Percentiles rank a stretch among this genome's conserved stretches.
These are phyloP conservation scores for Taurulus bubalis DNA, from an alignment of 2,113 vertebrate species.

Conservation along the genomic window DNA sequence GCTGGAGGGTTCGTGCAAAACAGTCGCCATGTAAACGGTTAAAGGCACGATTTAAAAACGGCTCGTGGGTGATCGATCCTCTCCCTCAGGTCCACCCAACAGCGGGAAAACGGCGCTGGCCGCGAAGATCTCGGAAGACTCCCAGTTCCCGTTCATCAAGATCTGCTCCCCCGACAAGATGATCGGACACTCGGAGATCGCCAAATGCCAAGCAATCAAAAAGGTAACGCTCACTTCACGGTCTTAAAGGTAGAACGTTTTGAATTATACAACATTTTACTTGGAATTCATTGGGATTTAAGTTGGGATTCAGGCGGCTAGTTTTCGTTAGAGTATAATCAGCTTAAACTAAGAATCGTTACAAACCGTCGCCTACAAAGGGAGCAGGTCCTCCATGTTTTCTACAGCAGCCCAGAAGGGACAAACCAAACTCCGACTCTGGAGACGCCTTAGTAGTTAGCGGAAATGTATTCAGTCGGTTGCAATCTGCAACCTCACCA, in stretches of 20 bases:
- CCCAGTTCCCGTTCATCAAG: conserved; percentile 99
- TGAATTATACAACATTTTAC: neutral
- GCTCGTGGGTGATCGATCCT: neutral
- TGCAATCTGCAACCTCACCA: no score
- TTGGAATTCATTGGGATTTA: no score
- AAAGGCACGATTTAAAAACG: neutral
- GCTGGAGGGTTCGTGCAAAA: conserved; percentile 87
- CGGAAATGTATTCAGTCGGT: no score
- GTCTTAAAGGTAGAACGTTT: neutral
- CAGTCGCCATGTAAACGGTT: neutral
- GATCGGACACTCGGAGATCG: conserved; percentile 96
- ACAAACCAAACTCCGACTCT: no score
- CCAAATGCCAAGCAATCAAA: conserved; percentile 98
- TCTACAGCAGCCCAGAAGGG: no score
- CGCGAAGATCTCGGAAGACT: conserved; percentile 95
- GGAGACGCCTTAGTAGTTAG: no score
- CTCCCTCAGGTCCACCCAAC: conserved; percentile 89
- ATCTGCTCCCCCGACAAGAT: conserved; percentile 99
- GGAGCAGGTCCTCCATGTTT: no score
- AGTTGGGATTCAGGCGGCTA: no score
- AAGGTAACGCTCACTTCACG: conserved; percentile 86
- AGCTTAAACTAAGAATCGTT: no score
- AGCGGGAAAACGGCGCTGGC: conserved; percentile 96
- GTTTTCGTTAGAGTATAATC: no score
- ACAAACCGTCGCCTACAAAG: no score